Base-by-base conservation (phyloP, 2,797 vertebrate genomes). In the Acomys russatus region DNA sequence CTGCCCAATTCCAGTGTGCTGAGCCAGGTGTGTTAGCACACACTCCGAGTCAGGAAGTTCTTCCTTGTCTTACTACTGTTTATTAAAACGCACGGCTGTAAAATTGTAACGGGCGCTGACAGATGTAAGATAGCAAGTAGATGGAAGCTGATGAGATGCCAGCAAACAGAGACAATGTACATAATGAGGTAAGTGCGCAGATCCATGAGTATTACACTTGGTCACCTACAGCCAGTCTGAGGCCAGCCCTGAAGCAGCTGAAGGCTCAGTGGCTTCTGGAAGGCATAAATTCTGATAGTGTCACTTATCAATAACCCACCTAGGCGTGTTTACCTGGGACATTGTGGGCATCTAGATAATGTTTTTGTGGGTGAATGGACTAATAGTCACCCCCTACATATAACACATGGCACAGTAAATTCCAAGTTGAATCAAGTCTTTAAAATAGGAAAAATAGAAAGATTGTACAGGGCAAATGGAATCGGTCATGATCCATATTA, bases 11-110 rank as follows among this genome's bases (percentile, higher is more conserved):
- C 73, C 70, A 90, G 12, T 71, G 7, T 59, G 12, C 18, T 44
- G 17, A 76, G 9, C 25, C 15, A 14, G 28, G 17, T 49, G 25
- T 49, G 3, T 25, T 33, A 38, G 6, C 18, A 63, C 25, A 76
- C 18, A 59, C 35, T 59, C 73, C 83, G 8, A 86, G 2, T 51
- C 70, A 76, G 86, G 54, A 94, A 85, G 51, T 66, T 73, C 88
- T 22, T 9, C 14, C 28, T 89, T 96, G 54, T 22, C 51, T 91
- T 38, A 88, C 11, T 70, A 71, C 38, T 87, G 64, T 35, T 94
- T 87, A 66, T 83, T 87, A 78, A 92, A 93, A 87, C 80, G 14
- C 3, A 88, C 73, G 70, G 10, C 84, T 91, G 76, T 66, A 79
- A 86, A 88, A 82, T 76, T 54, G 49, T 61, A 85, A 92, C 82